Percentiles rank a stretch among this genome's conserved stretches.
phyloP scores from a whole-genome alignment of 2,113 vertebrate species.

The Bubo bubo region DNA sequence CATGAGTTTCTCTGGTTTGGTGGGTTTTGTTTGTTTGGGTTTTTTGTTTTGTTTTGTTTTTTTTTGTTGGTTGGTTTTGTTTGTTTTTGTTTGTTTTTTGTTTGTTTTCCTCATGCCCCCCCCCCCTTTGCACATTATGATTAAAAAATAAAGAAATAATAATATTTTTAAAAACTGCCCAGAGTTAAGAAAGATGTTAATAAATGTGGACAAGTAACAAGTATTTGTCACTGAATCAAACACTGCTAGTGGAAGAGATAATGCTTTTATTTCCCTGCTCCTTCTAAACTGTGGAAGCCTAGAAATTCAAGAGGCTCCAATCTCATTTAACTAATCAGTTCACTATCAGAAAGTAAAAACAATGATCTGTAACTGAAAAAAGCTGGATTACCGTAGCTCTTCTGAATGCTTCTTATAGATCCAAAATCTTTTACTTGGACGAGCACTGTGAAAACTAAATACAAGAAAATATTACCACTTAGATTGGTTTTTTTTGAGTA shows the following conservation, averaged over 20 bases:
- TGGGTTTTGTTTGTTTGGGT: not conserved
- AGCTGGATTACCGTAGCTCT: constrained; percentile 75
- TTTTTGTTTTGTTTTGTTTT: not conserved
- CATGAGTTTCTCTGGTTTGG: not conserved
- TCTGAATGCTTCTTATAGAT: constrained; percentile 81
- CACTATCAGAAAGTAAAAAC: not conserved
- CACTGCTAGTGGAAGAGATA: not conserved
- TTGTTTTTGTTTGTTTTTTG: not conserved
- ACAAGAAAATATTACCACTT: constrained; percentile 23
- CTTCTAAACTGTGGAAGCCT: not conserved
- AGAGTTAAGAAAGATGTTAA: not conserved
- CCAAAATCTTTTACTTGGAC: constrained; percentile 83
- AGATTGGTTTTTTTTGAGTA: not conserved
- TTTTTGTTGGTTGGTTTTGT: not conserved
- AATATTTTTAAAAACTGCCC: not conserved
- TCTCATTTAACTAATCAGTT: not conserved
- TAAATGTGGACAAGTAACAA: not conserved
- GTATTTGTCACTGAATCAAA: not conserved
- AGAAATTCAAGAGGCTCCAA: not conserved
- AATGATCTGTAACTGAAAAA: not conserved
- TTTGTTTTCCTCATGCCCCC: not conserved
- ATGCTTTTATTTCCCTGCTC: not conserved
- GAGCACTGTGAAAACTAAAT: constrained; percentile 88
- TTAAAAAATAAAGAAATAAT: not conserved
- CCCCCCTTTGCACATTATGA: not conserved